These are phyloP conservation scores for Cheumatopsyche charites DNA, from an alignment of 1,140 invertebrate species.

Conservation along the genomic window DNA sequence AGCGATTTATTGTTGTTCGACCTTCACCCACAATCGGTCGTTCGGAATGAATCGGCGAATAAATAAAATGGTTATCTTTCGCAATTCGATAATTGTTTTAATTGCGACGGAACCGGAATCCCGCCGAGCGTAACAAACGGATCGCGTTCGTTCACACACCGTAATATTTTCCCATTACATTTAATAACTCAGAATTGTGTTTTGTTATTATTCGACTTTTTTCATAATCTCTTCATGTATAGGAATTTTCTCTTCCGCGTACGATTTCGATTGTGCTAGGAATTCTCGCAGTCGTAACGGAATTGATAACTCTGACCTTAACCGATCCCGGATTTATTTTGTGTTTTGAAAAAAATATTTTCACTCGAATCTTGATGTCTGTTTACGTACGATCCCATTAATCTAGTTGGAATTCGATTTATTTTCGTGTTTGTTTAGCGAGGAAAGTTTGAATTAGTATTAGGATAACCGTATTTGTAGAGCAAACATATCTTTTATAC, in stretches of 20 bases:
- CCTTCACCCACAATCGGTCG: conserved; percentile 15
- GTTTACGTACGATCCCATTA: too few species aligned
- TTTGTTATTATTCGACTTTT: too few species aligned
- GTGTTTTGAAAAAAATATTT: too few species aligned
- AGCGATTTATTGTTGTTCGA: conserved; percentile 4
- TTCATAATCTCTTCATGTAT: not conserved
- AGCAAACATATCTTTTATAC: not conserved
- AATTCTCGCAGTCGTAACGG: not conserved
- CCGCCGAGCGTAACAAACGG: not conserved
- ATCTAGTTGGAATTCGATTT: too few species aligned
- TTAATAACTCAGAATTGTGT: not conserved
- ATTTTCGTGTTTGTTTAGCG: not conserved
- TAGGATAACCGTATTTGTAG: not conserved
- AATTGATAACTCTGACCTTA: conserved; percentile 4
- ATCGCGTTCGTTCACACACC: not conserved
- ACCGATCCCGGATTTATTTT: not conserved
- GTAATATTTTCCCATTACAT: not conserved
- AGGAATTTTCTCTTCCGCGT: conserved; percentile 8
- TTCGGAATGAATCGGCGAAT: not conserved
- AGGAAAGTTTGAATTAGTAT: not conserved
- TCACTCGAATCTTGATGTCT: too few species aligned
- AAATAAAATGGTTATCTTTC: not conserved
- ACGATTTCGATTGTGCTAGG: not conserved
- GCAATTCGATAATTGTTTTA: conserved; percentile 1
- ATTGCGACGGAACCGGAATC: not conserved